These are phyloP conservation scores for Gracilinanus agilis DNA, from an alignment of 2,113 vertebrate species.

Conservation along the genomic window DNA sequence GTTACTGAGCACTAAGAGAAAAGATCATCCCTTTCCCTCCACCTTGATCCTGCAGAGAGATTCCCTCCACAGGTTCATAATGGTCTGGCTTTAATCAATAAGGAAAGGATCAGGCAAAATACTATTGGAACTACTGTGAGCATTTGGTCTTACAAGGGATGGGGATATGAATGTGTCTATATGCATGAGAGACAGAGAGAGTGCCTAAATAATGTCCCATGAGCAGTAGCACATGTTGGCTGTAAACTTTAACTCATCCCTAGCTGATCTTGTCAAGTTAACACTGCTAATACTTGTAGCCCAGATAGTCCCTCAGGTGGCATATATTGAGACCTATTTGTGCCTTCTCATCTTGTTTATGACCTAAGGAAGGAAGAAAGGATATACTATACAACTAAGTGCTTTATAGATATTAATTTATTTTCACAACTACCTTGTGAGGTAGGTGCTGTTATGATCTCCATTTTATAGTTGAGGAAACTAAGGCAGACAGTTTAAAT, in stretches of 20 bases:
- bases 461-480: neutral
- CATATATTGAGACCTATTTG: neutral
- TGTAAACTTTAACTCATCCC: too few species aligned
- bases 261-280: too few species aligned
- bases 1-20: constrained; percentile 2
- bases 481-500: neutral
- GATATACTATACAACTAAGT: neutral
- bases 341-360: neutral
- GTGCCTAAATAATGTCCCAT: too few species aligned
- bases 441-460: neutral
- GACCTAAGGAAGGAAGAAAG: neutral
- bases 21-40: neutral
- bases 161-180: neutral
- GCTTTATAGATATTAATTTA: neutral
- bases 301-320: neutral
- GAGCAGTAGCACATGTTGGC: too few species aligned
- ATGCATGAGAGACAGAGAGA: too few species aligned
- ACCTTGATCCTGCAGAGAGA: neutral
- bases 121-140: neutral
- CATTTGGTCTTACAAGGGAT: neutral
- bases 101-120: neutral
- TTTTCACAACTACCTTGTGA: neutral
- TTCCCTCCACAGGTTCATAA: neutral
- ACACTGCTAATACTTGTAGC: neutral
- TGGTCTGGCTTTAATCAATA: neutral